These are phyloP conservation scores for Brachionus rubens DNA, from an alignment of 1,140 invertebrate species.

Conservation along the genomic window DNA sequence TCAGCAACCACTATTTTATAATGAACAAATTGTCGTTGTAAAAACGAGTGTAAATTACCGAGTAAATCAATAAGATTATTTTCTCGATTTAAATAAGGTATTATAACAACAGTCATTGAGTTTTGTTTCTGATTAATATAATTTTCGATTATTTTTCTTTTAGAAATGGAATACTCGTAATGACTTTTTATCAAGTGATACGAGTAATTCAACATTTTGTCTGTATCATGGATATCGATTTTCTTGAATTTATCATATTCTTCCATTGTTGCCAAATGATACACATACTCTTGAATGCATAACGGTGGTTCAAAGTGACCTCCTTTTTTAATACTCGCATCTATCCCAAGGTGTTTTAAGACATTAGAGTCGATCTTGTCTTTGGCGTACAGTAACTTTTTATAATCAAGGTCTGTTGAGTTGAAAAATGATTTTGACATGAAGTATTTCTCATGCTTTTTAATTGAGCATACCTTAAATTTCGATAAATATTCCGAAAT, in stretches of 20 bases:
- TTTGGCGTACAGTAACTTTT: background rate
- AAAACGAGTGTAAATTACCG: conserved; percentile 80
- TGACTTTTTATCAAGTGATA: background rate
- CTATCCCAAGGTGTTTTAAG: background rate
- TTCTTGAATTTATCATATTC: background rate
- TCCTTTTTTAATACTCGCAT: background rate
- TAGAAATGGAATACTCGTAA: background rate
- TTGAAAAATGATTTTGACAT: background rate
- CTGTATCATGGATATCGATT: background rate
- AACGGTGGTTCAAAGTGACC: background rate
- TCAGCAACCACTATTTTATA: conserved; percentile 86
- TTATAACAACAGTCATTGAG: conserved; percentile 64
- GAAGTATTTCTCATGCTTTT: conserved; percentile 1
- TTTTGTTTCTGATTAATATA: conserved; percentile 12
- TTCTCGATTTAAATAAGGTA: conserved; percentile 79
- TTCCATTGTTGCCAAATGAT: background rate
- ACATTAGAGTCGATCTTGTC: background rate
- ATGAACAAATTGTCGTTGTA: conserved; percentile 78
- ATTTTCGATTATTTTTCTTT: background rate
- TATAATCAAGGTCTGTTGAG: background rate
- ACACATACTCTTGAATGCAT: conserved; percentile 27
- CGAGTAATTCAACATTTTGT: background rate
- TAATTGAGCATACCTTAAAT: conserved; percentile 27
- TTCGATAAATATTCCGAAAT: background rate
- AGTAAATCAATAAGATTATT: conserved; percentile 75